A percentile compares a stretch with the other conserved stretches of the same genome.
phyloP scores from a whole-genome alignment of 2,113 vertebrate genomes.

The Trichomycterus rosablanca region DNA sequence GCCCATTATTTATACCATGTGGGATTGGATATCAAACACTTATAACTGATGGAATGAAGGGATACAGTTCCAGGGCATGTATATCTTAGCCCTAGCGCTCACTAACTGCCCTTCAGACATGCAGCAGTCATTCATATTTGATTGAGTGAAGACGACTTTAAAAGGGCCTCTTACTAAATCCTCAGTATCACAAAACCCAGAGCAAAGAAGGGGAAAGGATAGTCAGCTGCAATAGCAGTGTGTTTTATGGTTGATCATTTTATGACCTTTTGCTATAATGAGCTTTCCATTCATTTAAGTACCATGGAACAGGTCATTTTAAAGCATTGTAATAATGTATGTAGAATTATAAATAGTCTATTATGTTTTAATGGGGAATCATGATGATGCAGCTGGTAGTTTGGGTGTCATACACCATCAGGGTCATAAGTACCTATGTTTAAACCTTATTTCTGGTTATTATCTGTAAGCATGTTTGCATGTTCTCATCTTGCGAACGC shows the following conservation, averaged over 20 bases:
- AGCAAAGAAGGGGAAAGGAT: background rate
- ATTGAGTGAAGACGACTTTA: slow-evolving; percentile 21
- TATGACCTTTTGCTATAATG: slow-evolving; percentile 1
- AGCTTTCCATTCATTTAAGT: background rate
- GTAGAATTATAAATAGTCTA: too few relatives aligned
- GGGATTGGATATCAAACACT: slow-evolving; percentile 25
- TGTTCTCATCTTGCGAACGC: too few relatives aligned
- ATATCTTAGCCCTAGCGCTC: background rate
- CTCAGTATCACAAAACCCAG: slow-evolving; percentile 11
- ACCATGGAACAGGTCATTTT: too few relatives aligned
- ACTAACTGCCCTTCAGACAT: slow-evolving; percentile 1
- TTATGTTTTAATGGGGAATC: too few relatives aligned
- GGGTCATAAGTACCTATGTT: too few relatives aligned
- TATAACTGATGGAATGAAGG: background rate
- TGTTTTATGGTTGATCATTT: background rate
- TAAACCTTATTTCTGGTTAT: too few relatives aligned
- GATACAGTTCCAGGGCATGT: background rate
- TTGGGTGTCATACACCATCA: too few relatives aligned
- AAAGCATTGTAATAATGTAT: too few relatives aligned
- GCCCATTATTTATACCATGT: too few relatives aligned
- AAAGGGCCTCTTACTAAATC: slow-evolving; percentile 26
- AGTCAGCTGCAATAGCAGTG: slow-evolving; percentile 9
- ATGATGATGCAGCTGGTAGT: too few relatives aligned
- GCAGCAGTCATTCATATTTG: slow-evolving; percentile 38
- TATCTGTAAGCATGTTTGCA: too few relatives aligned